phyloP scores from a whole-genome alignment of 2,113 vertebrate species.

The Turnix velox region DNA sequence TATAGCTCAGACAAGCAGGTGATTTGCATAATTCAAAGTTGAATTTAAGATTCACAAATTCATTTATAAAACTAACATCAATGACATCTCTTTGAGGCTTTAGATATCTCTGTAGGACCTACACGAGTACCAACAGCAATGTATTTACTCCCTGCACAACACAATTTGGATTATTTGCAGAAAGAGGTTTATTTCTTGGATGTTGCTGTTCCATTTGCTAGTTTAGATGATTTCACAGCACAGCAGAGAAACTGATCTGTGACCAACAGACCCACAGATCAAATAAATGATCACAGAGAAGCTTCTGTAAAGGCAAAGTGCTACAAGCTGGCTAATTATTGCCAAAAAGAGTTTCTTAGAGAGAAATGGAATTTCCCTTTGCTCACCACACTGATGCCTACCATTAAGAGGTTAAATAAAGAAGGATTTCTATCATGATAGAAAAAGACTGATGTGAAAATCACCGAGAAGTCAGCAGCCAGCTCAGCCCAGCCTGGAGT shows the following conservation, averaged over 20 bases:
- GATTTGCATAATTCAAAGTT: neutral
- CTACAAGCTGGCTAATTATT: neutral
- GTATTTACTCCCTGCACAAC: neutral
- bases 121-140: neutral
- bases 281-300: neutral
- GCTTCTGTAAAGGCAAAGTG: neutral
- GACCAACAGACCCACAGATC: neutral
- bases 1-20: neutral
- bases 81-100: neutral
- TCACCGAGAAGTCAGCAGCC: neutral
- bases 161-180: neutral
- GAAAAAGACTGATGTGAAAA: neutral
- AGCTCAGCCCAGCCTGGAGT: neutral
- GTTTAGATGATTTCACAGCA: neutral
- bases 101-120: neutral
- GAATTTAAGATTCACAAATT: neutral
- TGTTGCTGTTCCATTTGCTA: neutral
- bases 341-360: neutral
- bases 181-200: neutral
- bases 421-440: neutral
- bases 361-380: neutral
- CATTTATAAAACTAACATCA: neutral
- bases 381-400: neutral
- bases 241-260: neutral
- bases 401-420: neutral